Conservation (phyloP, 2,888 invertebrate species). For the Callimorpha dominula region DNA sequence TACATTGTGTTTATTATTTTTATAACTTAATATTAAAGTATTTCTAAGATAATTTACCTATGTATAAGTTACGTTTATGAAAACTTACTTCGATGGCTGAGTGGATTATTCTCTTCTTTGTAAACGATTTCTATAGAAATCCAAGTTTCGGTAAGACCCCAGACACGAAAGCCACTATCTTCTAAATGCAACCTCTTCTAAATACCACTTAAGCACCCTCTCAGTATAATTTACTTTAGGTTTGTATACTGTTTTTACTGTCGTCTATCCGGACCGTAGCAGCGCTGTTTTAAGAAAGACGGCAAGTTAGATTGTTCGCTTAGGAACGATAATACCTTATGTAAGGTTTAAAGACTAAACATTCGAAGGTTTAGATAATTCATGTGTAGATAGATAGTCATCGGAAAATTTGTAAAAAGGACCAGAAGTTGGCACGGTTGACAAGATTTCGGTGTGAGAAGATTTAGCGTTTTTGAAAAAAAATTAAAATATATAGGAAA, state of each 20-base stretch:
- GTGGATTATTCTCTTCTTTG: neutral
- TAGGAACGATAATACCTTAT: constrained; percentile 4
- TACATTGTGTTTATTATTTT: constrained; percentile 20
- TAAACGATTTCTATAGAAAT: neutral
- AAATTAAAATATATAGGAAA: neutral
- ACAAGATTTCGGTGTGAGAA: neutral
- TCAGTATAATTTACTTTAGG: constrained; percentile 30
- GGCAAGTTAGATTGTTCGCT: neutral
- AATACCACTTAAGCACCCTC: constrained; percentile 22
- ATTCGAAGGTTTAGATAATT: neutral
- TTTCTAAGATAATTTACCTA: constrained; percentile 2
- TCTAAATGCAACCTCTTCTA: neutral
- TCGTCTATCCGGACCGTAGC: constrained; percentile 65
- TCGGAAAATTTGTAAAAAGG: constrained; percentile 12
- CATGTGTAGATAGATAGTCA: constrained; percentile 14
- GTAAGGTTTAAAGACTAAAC: neutral
- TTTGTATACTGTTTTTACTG: constrained; percentile 46
- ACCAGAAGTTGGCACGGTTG: neutral
- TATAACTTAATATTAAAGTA: constrained; percentile 5
- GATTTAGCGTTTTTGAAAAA: neutral
- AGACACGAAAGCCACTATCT: neutral
- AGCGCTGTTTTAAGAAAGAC: constrained; percentile 36
- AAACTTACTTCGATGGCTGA: constrained; percentile 10
- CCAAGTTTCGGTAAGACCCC: neutral
- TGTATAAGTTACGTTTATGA: neutral